phyloP scores from a whole-genome alignment of 2,888 invertebrate genomes.

The Epinotia demarniana region DNA sequence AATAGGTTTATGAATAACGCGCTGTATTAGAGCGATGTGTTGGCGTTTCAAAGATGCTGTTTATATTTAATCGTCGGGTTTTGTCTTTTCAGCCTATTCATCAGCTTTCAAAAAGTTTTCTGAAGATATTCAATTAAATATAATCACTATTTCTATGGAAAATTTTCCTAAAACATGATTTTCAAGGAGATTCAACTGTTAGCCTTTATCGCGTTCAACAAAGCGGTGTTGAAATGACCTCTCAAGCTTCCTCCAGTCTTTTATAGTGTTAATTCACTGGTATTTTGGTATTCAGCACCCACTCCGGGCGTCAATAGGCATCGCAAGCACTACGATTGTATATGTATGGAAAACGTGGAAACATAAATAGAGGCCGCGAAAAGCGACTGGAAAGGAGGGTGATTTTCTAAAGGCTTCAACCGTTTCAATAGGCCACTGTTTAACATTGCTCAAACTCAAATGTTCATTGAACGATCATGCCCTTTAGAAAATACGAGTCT shows the following conservation, averaged over 20 bases:
- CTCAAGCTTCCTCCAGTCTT: slow-evolving; percentile 53
- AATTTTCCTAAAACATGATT: too few relatives aligned
- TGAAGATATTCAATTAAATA: neutral
- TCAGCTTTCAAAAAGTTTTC: slow-evolving; percentile 8
- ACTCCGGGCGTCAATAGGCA: slow-evolving; percentile 68
- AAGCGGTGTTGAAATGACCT: slow-evolving; percentile 47
- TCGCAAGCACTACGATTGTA: slow-evolving; percentile 69
- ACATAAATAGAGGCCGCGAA: slow-evolving; percentile 76
- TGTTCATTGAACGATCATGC: slow-evolving; percentile 73
- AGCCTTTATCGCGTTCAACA: neutral
- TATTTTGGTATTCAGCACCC: too few relatives aligned
- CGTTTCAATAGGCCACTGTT: slow-evolving; percentile 79
- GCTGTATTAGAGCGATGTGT: slow-evolving; percentile 67
- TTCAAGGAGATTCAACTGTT: too few relatives aligned
- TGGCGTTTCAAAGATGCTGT: slow-evolving; percentile 57
- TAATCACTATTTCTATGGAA: too few relatives aligned
- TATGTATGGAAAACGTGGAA: slow-evolving; percentile 79
- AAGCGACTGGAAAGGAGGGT: slow-evolving; percentile 76
- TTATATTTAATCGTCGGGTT: slow-evolving; percentile 38
- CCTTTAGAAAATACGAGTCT: slow-evolving; percentile 62
- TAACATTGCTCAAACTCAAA: slow-evolving; percentile 66
- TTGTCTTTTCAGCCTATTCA: slow-evolving; percentile 36
- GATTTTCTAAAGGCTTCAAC: slow-evolving; percentile 81
- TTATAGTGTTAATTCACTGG: slow-evolving; percentile 77
- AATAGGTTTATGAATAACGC: slow-evolving; percentile 79